Evolutionary conservation across 2,888 invertebrate genomes (phyloP).

Genomic region (Halictus quadricinctus): DNA sequence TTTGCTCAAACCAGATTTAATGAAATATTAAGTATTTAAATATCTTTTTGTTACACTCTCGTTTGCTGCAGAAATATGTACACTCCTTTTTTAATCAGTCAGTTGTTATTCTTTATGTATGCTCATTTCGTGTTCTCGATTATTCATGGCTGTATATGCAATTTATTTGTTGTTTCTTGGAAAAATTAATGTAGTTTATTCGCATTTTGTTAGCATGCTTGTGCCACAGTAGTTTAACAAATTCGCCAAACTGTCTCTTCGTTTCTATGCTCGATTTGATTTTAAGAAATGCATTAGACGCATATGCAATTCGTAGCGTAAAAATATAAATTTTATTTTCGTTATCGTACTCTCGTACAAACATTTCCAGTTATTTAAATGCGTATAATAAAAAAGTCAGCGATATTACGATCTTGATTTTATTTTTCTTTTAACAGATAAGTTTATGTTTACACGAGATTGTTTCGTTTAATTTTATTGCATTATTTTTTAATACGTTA

Average conservation of each 20-base stretch:
- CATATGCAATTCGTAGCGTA: neutral
- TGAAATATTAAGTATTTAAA: slow-evolving; percentile 8
- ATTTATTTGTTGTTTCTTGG: neutral
- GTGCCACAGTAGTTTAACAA: slow-evolving; percentile 10
- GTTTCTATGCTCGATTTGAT: slow-evolving; percentile 6
- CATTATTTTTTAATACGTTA: slow-evolving; percentile 2
- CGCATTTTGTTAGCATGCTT: slow-evolving; percentile 13
- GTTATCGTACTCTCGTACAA: neutral
- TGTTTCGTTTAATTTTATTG: neutral
- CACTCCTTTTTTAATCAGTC: neutral
- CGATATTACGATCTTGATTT: neutral
- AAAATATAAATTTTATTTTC: neutral
- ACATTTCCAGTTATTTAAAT: neutral
- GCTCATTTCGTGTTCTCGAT: neutral
- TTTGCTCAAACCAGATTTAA: slow-evolving; percentile 39
- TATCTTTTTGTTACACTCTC: neutral
- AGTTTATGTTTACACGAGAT: neutral
- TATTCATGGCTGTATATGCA: slow-evolving; percentile 17
- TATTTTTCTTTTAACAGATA: slow-evolving; percentile 6
- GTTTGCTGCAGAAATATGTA: neutral
- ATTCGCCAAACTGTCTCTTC: neutral
- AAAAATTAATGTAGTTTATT: neutral
- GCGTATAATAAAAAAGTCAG: neutral
- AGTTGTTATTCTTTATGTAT: slow-evolving; percentile 8
- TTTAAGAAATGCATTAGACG: neutral